phyloP scores from a whole-genome alignment of 2,888 invertebrate species.

The Zaprionus obscuricornis region DNA sequence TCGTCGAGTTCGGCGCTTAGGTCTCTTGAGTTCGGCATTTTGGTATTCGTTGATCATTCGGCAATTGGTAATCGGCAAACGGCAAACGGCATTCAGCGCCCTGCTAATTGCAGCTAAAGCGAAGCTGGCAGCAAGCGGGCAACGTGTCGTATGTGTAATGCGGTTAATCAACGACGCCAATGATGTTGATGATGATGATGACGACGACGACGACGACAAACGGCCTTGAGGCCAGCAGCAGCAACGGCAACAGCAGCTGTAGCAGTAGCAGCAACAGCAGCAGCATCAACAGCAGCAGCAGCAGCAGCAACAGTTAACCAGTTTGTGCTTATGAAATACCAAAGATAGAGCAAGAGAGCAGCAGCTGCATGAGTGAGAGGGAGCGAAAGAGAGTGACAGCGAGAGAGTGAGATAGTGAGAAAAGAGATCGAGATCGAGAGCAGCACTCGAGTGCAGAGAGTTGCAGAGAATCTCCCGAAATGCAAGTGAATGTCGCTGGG shows the following conservation, averaged over 20 bases:
- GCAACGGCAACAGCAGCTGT: slow-evolving; percentile 12
- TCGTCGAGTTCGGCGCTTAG: not conserved
- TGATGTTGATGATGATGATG: slow-evolving; percentile 23
- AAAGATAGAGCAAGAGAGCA: slow-evolving; percentile 38
- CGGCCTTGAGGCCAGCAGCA: slow-evolving; percentile 73
- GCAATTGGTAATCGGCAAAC: no score
- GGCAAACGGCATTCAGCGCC: slow-evolving; percentile 52
- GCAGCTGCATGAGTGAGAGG: slow-evolving; percentile 2
- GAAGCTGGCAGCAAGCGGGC: slow-evolving; percentile 38
- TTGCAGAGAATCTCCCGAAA: slow-evolving; percentile 63
- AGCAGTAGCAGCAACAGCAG: slow-evolving; percentile 6
- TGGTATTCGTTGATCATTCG: slow-evolving; percentile 2
- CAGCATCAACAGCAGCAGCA: slow-evolving; percentile 17
- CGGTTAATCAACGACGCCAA: slow-evolving; percentile 65
- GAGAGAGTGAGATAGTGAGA: slow-evolving; percentile 3
- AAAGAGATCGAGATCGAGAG: slow-evolving; percentile 7
- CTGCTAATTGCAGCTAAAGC: slow-evolving; percentile 74
- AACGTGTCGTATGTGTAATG: slow-evolving; percentile 73
- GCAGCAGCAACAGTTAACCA: slow-evolving; percentile 50
- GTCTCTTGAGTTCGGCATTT: slow-evolving; percentile 9
- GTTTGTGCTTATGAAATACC: slow-evolving; percentile 70
- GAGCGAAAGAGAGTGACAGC: not conserved
- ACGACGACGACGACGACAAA: slow-evolving; percentile 37
- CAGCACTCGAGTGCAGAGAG: slow-evolving; percentile 5
- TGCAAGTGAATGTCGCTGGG: slow-evolving; percentile 72